phyloP scores from a whole-genome alignment of 2,113 vertebrate genomes.

The Ictidomys tridecemlineatus region DNA sequence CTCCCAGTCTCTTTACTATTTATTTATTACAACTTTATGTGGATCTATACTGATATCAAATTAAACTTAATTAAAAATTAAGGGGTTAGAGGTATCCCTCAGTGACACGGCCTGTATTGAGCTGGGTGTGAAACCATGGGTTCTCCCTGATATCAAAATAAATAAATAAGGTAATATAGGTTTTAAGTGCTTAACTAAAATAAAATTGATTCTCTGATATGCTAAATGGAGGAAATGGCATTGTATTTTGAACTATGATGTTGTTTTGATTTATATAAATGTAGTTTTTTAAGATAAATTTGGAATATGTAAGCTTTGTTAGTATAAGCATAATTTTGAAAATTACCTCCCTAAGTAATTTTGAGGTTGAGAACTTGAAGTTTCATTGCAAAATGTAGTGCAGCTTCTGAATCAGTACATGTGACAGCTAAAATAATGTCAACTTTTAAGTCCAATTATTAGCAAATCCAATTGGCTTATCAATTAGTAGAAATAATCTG shows the following conservation, averaged over 20 bases:
- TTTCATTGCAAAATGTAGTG: not conserved
- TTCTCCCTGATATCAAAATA: not conserved
- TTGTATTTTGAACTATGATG: not conserved
- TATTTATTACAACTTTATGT: not conserved
- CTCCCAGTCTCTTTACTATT: not conserved
- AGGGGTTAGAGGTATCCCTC: not conserved
- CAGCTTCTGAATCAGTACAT: conserved; percentile 3
- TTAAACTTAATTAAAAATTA: conserved; percentile 15
- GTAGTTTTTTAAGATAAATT: not conserved
- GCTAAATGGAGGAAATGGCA: conserved; percentile 41
- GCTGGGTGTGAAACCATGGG: not conserved
- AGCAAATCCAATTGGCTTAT: not conserved
- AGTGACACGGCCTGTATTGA: not conserved
- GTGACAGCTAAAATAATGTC: not conserved
- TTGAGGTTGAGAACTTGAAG: not conserved
- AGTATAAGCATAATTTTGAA: conserved; percentile 24
- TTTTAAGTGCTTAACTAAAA: conserved; percentile 49
- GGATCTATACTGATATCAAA: conserved; percentile 16
- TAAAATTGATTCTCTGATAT: conserved; percentile 33
- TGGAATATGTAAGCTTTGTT: conserved; percentile 20
- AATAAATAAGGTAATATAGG: not conserved
- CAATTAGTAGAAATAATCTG: not conserved
- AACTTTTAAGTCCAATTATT: not conserved
- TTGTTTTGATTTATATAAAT: conserved; percentile 22
- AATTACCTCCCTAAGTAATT: conserved; percentile 7